phyloP scores from a whole-genome alignment of 2,113 vertebrate genomes.

The Phaethon lepturus region DNA sequence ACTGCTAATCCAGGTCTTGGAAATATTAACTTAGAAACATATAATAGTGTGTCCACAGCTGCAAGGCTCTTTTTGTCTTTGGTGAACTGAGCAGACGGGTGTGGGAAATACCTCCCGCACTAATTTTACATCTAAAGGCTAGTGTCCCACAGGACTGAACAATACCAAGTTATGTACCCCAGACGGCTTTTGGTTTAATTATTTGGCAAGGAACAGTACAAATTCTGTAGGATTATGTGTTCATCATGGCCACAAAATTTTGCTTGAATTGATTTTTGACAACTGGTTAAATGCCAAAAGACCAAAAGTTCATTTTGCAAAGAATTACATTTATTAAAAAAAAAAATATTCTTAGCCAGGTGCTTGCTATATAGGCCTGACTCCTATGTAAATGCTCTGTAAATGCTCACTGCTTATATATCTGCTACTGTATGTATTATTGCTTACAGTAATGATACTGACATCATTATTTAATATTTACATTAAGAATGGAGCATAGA shows the following conservation, averaged over 20 bases:
- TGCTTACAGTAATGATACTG: neutral
- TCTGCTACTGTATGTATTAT: neutral
- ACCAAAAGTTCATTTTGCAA: neutral
- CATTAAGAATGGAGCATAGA: neutral
- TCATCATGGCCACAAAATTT: neutral
- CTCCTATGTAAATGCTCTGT: neutral
- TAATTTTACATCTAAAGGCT: neutral
- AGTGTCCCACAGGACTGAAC: neutral
- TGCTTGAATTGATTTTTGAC: neutral
- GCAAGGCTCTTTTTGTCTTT: neutral
- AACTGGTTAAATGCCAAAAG: neutral
- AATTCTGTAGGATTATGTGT: neutral
- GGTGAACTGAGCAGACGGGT: neutral
- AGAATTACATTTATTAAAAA: neutral
- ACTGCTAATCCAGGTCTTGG: neutral
- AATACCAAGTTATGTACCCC: neutral
- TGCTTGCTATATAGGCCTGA: neutral
- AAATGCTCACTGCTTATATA: neutral
- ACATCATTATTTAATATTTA: neutral
- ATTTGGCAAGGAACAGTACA: neutral
- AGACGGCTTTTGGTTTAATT: constrained; percentile 30
- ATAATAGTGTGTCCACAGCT: neutral
- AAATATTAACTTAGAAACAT: neutral
- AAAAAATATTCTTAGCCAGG: neutral
- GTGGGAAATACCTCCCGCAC: neutral